Base-by-base conservation (phyloP, 2,888 invertebrate species). In the Copidosoma aretas region DNA sequence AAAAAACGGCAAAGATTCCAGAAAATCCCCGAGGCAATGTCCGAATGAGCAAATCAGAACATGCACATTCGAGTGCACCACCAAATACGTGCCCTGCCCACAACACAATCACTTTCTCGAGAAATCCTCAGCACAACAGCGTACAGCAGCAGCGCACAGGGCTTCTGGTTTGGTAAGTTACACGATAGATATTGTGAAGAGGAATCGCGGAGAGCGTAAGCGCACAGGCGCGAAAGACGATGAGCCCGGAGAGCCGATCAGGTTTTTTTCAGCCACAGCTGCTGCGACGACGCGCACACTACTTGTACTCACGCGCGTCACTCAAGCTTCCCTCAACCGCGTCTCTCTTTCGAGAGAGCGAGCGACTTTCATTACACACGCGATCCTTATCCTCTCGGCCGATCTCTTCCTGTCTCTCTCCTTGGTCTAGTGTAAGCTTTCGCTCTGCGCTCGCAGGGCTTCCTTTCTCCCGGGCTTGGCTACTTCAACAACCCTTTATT, bases 221-320 rank as follows among this genome's bases (percentile, higher is more conserved):
- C 46, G n/a, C 17, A 46, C 21, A 77, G 79, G 74, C 74, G 63
- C 74, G 73, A 63, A 56, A 21, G 61, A 54, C 19, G 19, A 74
- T 71, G 75, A 72, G 76, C 76, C 77, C 22, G 75, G 76, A 74
- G 77, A 73, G 78, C 77, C 81, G 82, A 82, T 83, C 82, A 82
- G 82, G 82, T 83, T 80, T 80, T 32, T 32, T 32, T 32, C 32
- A 77, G 81, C 81, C 80, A 82, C 83, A 83, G 82, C 83, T 83
- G 83, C 83, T 78, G 78, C 81, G 80, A 79, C 78, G 32, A 32
- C 32, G 32, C 32, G 32, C 32, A 32, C 8, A 32, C 8, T 32
- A 32, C 32, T 32, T 8, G 8, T 8, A 32, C 32, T 32, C 32
- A 32, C 32, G 8, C 79, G 80, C 83, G 83, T 83, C 83, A 82